A percentile compares a stretch with the other conserved stretches of the same genome.
Evolutionary conservation across 2,113 vertebrate genomes (phyloP).

Genomic region (Laticauda colubrina): DNA sequence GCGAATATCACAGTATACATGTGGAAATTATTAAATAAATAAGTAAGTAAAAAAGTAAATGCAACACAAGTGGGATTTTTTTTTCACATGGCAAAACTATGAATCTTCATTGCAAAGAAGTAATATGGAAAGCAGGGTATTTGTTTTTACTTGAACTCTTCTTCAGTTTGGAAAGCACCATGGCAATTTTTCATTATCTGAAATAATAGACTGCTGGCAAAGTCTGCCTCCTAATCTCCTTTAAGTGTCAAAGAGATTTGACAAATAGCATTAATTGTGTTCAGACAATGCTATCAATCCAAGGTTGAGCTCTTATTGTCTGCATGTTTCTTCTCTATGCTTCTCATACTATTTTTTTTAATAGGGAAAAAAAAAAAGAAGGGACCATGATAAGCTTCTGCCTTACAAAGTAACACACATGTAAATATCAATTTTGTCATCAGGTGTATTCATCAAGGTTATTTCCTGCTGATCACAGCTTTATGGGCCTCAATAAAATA

Average conservation of each 20-base stretch:
- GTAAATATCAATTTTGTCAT: constrained; percentile 47
- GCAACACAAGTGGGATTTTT: not conserved
- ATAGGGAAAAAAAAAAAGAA: not conserved
- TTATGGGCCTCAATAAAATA: constrained; percentile 22
- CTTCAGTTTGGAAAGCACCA: constrained; percentile 23
- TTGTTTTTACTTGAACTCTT: not conserved
- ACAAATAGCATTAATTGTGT: constrained; percentile 16
- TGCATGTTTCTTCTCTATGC: not conserved
- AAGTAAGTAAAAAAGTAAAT: not conserved
- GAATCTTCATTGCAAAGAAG: not conserved
- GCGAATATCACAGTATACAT: not conserved
- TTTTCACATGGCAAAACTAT: not conserved
- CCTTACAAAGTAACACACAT: constrained; percentile 26
- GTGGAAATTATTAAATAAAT: not conserved
- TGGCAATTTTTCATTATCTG: not conserved
- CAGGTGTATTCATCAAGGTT: constrained; percentile 36
- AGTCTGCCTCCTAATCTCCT: constrained; percentile 2
- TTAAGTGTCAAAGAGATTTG: constrained; percentile 20
- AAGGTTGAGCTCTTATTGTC: not conserved
- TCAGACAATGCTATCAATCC: constrained; percentile 29
- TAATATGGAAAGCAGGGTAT: not conserved
- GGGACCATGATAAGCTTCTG: constrained; percentile 15
- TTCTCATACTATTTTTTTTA: not conserved
- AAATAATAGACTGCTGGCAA: constrained; percentile 30
- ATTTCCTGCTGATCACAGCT: constrained; percentile 31